phyloP scores from a whole-genome alignment of 35 echinoderm and acorn worm species.

The Lytechinus pictus region DNA sequence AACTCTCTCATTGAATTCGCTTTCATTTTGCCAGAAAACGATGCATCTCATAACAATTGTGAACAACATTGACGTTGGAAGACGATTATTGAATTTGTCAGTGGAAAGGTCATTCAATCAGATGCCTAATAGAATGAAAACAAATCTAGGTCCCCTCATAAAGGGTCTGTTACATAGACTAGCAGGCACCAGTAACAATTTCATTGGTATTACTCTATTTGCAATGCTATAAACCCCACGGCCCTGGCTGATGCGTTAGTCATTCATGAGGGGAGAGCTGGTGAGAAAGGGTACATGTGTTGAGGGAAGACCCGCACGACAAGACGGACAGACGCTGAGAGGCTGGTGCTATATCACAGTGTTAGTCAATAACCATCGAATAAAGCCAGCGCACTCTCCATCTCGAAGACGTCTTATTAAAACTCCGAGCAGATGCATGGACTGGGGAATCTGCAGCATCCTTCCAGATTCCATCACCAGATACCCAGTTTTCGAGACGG shows the following conservation, averaged over 20 bases:
- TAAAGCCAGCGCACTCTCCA: background rate
- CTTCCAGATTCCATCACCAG: background rate
- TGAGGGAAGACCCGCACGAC: background rate
- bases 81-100: too few species aligned
- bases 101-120: too few species aligned
- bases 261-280: background rate
- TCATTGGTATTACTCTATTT: slow-evolving; percentile 13
- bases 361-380: background rate
- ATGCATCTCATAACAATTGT: too few species aligned
- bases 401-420: background rate
- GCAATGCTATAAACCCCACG: background rate
- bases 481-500: background rate
- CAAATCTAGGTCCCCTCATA: background rate
- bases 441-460: background rate
- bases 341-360: background rate
- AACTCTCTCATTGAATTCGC: too few species aligned
- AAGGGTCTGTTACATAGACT: background rate
- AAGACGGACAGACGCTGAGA: background rate
- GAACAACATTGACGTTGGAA: too few species aligned
- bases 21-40: too few species aligned
- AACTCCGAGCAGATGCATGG: background rate
- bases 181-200: background rate
- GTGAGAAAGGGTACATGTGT: background rate
- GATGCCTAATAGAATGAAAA: too few species aligned
- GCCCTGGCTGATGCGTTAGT: background rate